Base-by-base conservation (phyloP, 2,888 invertebrate species). In the Tetragonisca angustula region DNA sequence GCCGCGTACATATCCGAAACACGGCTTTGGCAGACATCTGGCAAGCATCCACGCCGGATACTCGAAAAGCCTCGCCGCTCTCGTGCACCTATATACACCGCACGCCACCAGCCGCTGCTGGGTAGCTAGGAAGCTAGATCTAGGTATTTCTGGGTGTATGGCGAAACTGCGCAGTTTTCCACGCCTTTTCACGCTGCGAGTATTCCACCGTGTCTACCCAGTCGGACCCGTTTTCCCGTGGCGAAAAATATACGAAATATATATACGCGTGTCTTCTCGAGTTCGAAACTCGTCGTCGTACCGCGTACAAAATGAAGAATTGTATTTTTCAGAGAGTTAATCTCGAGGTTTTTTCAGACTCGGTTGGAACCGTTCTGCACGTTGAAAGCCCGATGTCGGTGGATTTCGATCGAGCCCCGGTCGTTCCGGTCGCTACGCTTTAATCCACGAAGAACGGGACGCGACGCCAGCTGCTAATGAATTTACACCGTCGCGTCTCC, bases 11-110 rank as follows among this genome's bases (percentile, higher is more conserved):
- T 80, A 90, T 81, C 83, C 81, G 85, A 85, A 84, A 84, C 86
- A 82, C 90, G 72, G 84, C 83, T 88, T 89, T 84, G 87, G 81
- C 87, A 88, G 90, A 89, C 92, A 91, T 91, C 91, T 91, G 91
- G 91, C 91, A 88, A 89, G 86, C 91, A 90, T 91, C 90, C 91
- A 91, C 83, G 81, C 64, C 88, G 87, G 87, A 89, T 90, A 88
- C 84, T 90, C 85, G 84, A 87, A 85, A 88, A 85, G 83, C 78
- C 76, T 81, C 11, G 43, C 43, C 43, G 43, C 43, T 43, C 43
- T 43, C 73, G 73, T 87, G 84, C 75, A 88, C 72, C 77, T 84
- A 82, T 83, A 84, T 77, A 82, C 36, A n/a, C 49, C 69, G 68
- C 54, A 83, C 75, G 79, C 50, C 79, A 75, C 77, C 76, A 68